Percentiles rank a stretch among this genome's conserved stretches.
Evolutionary conservation across 2,113 vertebrate species (phyloP).

Genomic region (Rhea pennata): DNA sequence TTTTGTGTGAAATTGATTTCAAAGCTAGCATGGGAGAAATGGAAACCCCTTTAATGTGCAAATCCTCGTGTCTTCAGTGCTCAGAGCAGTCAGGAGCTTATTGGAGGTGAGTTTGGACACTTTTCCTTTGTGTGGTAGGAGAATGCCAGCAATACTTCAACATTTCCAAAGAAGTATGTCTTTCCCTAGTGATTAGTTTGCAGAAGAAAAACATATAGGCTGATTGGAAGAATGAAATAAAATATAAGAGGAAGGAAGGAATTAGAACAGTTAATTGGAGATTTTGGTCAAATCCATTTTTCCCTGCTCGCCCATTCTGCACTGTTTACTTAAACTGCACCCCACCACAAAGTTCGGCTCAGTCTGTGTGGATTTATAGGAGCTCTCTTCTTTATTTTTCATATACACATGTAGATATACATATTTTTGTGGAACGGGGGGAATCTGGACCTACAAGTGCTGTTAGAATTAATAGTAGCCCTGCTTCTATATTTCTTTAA

Average conservation of each 20-base stretch:
- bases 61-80: background rate
- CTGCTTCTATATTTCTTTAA: background rate
- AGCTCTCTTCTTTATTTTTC: background rate
- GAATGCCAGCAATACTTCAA: background rate
- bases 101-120: background rate
- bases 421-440: background rate
- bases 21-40: background rate
- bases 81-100: background rate
- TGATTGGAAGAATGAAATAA: slow-evolving; percentile 7
- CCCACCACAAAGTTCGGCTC: background rate
- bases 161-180: background rate
- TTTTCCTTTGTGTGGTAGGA: background rate
- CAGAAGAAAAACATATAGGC: background rate
- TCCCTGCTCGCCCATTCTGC: background rate
- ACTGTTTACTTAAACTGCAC: background rate
- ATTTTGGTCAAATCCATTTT: background rate
- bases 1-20: background rate
- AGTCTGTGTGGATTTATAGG: background rate
- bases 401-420: background rate
- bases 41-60: background rate
- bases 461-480: background rate
- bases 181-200: slow-evolving; percentile 1
- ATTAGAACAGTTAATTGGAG: background rate
- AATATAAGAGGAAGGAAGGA: slow-evolving; percentile 15
- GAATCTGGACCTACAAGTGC: background rate